Evolutionary conservation across 2,888 invertebrate genomes (phyloP).

Genomic region (Drosophila formosana): DNA sequence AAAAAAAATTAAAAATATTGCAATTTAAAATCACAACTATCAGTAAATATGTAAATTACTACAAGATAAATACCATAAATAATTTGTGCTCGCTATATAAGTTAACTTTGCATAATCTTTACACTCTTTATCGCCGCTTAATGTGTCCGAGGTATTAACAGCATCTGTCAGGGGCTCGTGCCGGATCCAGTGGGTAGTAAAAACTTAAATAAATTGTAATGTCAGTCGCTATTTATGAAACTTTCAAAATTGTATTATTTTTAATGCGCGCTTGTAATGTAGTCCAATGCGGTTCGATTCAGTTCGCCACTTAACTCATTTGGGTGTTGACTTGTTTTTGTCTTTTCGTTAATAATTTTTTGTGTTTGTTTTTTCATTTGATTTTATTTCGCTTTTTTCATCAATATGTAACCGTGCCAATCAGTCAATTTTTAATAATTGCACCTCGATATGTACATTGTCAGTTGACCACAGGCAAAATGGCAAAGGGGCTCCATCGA

Average conservation of each 20-base stretch:
- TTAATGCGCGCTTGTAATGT: conserved; percentile 67
- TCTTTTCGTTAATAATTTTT: conserved; percentile 7
- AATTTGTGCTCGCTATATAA: not conserved
- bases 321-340: conserved; percentile 46
- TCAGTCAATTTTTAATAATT: conserved; percentile 72
- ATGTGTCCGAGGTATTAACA: conserved; percentile 11
- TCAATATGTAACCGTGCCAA: conserved; percentile 48
- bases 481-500: conserved; percentile 1
- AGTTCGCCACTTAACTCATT: conserved; percentile 70
- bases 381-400: conserved; percentile 9
- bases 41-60: too few relatives aligned
- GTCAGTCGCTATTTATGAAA: conserved; percentile 62
- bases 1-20: too few relatives aligned
- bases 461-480: conserved; percentile 52
- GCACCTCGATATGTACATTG: conserved; percentile 56
- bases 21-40: not conserved
- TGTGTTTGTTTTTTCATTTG: not conserved
- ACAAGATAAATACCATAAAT: not conserved
- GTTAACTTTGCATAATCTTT: not conserved
- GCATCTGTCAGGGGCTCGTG: conserved; percentile 2
- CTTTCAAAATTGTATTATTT: conserved; percentile 68
- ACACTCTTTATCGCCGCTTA: not conserved
- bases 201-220: conserved; percentile 50
- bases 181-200: conserved; percentile 7
- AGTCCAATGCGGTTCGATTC: conserved; percentile 54